phyloP scores from a whole-genome alignment of 2,113 vertebrate species.

The Vidua chalybeata region DNA sequence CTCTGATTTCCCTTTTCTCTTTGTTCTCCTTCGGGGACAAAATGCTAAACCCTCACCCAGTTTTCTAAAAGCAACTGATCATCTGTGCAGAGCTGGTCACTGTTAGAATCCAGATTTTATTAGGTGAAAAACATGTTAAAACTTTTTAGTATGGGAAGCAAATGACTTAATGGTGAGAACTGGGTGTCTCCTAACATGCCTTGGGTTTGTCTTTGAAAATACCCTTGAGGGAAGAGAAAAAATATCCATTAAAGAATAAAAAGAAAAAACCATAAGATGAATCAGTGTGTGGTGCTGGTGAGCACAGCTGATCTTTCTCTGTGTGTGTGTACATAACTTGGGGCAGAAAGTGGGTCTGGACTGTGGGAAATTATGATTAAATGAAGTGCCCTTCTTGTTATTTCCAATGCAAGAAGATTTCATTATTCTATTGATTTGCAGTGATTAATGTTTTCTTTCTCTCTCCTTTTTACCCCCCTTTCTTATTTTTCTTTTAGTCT shows the following conservation, averaged over 20 bases:
- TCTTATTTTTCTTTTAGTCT: not conserved
- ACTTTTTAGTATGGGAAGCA: not conserved
- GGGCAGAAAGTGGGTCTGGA: not conserved
- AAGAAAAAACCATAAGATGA: not conserved
- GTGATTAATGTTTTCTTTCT: not conserved
- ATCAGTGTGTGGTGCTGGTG: not conserved
- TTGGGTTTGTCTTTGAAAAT: not conserved
- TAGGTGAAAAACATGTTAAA: not conserved
- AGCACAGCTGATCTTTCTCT: not conserved
- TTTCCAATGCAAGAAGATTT: conserved; percentile 7
- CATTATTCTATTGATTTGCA: conserved; percentile 28
- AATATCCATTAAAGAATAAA: not conserved
- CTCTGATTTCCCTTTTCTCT: not conserved
- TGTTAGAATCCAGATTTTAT: not conserved
- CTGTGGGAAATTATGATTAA: conserved; percentile 33
- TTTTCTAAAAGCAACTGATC: not conserved
- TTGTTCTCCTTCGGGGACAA: not conserved
- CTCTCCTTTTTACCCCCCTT: fast-evolving
- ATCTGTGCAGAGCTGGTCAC: not conserved
- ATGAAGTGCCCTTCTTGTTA: not conserved
- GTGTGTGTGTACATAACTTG: not conserved
- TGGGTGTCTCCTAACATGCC: not conserved
- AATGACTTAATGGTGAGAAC: not conserved
- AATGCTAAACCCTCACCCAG: not conserved
- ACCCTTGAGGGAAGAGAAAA: not conserved